These are phyloP conservation scores for Rhinichthys osculus DNA, from an alignment of 2,797 vertebrate species.

Conservation along the genomic window DNA sequence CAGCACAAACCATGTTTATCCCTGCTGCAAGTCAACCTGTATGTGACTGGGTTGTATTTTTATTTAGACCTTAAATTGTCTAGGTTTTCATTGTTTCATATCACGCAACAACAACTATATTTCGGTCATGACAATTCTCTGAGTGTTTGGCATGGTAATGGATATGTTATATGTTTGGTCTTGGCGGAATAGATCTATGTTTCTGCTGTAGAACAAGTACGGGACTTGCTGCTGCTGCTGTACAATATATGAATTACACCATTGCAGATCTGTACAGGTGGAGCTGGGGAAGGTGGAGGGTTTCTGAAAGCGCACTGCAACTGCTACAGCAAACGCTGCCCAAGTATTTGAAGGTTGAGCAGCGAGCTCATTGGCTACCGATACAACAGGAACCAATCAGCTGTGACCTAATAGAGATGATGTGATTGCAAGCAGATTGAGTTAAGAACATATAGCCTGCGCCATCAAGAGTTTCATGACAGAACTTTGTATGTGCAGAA, in stretches of 20 bases:
- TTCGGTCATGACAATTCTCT: background rate
- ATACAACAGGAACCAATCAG: background rate
- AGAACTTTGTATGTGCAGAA: background rate
- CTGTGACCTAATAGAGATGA: background rate
- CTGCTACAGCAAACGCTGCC: background rate
- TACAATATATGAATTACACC: too few species aligned
- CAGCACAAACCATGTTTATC: conserved; percentile 14
- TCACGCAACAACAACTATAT: background rate
- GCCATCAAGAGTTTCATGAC: background rate
- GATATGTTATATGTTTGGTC: background rate
- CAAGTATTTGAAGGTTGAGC: too few species aligned
- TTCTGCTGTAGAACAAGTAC: background rate
- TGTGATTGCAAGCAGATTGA: background rate
- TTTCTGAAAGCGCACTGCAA: too few species aligned
- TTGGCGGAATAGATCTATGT: background rate
- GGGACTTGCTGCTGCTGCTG: background rate
- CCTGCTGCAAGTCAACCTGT: background rate
- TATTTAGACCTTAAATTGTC: background rate
- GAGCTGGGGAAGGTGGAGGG: too few species aligned
- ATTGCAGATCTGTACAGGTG: too few species aligned
- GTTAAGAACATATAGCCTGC: too few species aligned
- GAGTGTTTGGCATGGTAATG: background rate
- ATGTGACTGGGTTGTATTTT: background rate
- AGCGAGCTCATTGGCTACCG: background rate
- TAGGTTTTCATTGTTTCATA: conserved; percentile 3